Base-by-base conservation (phyloP, 35 echinoderm and acorn worm genomes). In the Acanthaster planci region DNA sequence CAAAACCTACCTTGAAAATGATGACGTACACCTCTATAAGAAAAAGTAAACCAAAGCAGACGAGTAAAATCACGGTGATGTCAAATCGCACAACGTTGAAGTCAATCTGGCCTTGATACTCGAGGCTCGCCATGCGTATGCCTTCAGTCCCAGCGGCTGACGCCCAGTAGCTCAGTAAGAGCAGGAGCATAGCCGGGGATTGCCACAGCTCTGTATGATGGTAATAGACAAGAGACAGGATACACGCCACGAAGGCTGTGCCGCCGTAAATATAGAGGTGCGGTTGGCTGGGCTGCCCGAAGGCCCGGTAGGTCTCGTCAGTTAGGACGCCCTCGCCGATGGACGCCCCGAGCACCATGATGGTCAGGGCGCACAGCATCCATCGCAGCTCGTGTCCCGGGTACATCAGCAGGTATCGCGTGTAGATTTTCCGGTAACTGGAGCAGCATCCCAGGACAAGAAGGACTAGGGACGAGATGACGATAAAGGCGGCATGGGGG, bases 321-420 rank as follows among this genome's bases (percentile, higher is more conserved):
- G 90, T 97, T 4, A 97, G 83, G 15, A 97, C 68, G 26, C 94
- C 94, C 47, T 97, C 94, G 1, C 54, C 86, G 27, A 97, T 9
- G 27, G 85, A 77, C 15, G 87, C 88, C 2, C 77, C 50, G 8
- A 78, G 55, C 7, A 89, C 79, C 10, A 93, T 55, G 6, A 56
- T 27, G 1, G 89, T 52, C 10, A 89, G 26, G 39, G 85, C 38
- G 21, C 78, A 39, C 5, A 80, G 38, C 0, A 89, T 21, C 86
- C 86, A 90, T 54, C 90, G 30, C 6, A 84, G 54, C n/a, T 77
- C 67, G 60, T 97, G 94, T 31, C 84, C 85, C 0, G 90, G 90
- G 40, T 89, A 92, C 40, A 76, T 82, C 8, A 97, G 23, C n/a
- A 92, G 77, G 51, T 80, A 89, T 10, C 52, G 72, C 14, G 55